Conservation (phyloP, 2,888 invertebrate genomes). For the Campopleginae sp. region DNA sequence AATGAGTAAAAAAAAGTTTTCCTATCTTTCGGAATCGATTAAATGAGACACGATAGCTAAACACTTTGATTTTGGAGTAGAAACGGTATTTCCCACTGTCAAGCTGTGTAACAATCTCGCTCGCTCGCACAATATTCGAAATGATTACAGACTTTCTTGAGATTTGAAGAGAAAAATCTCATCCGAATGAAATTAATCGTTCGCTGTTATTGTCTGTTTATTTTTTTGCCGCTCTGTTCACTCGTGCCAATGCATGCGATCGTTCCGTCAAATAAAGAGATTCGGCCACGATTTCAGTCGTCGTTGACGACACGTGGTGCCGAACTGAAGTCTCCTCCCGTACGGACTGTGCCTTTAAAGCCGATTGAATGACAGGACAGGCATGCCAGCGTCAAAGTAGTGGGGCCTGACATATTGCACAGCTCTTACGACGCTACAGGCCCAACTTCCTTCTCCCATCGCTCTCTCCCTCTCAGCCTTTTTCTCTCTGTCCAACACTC, state of each 20-base stretch:
- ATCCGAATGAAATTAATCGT: conserved; percentile 7
- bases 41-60: neutral
- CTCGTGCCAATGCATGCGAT: conserved; percentile 2
- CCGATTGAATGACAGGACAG: conserved; percentile 71
- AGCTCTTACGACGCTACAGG: conserved; percentile 49
- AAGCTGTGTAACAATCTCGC: conserved; percentile 19
- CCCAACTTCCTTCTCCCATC: conserved; percentile 67
- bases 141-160: neutral
- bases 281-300: conserved; percentile 66
- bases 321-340: conserved; percentile 70
- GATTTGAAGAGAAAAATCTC: neutral
- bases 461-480: conserved; percentile 34
- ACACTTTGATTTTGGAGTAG: conserved; percentile 5
- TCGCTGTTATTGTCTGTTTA: neutral
- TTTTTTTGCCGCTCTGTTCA: conserved; percentile 3
- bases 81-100: conserved; percentile 16
- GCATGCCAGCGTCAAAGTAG: conserved; percentile 58
- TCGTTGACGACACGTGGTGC: conserved; percentile 71
- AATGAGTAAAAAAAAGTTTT: neutral
- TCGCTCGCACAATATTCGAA: conserved; percentile 5
- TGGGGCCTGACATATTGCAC: conserved; percentile 67
- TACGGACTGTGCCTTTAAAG: conserved; percentile 71
- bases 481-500: conserved; percentile 24
- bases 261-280: conserved; percentile 1
- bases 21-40: neutral